Evolutionary conservation across 53 echinoderm and acorn worm genomes (phyloP).

Genomic region (Mesocentrotus franciscanus): DNA sequence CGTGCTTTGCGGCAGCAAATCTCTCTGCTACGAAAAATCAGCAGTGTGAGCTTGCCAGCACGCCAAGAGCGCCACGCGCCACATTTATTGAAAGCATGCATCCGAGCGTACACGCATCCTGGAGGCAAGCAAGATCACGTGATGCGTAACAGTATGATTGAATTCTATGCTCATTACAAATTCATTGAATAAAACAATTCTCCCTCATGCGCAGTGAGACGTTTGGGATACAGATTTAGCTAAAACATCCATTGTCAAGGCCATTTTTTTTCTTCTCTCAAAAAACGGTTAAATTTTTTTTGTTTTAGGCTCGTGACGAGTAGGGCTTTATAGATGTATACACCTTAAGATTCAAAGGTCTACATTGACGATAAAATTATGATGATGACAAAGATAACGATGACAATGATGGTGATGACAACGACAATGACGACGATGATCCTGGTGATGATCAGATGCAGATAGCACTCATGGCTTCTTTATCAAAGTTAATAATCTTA

Average conservation of each 20-base stretch:
- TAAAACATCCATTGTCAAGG: background rate
- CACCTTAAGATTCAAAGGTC: background rate
- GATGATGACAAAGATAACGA: background rate
- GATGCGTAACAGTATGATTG: background rate
- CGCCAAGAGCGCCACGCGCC: background rate
- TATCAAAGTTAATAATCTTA: no score
- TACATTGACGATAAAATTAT: background rate
- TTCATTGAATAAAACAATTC: constrained; percentile 47
- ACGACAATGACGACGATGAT: background rate
- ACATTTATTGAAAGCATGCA: background rate
- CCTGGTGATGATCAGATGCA: background rate
- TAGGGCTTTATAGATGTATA: background rate
- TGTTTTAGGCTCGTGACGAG: no score
- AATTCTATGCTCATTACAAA: constrained; percentile 24
- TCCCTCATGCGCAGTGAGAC: constrained; percentile 8
- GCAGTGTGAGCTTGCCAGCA: background rate
- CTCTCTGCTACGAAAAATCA: background rate
- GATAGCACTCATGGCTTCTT: no score
- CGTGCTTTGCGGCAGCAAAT: background rate
- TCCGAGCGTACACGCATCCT: constrained; percentile 9
- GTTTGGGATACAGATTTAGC: background rate
- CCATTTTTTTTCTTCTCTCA: background rate
- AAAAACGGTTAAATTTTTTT: background rate
- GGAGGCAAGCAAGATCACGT: background rate
- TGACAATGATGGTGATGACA: background rate